These are phyloP conservation scores for Hipposideros armiger DNA, from an alignment of 2,113 vertebrate species.

Conservation along the genomic window DNA sequence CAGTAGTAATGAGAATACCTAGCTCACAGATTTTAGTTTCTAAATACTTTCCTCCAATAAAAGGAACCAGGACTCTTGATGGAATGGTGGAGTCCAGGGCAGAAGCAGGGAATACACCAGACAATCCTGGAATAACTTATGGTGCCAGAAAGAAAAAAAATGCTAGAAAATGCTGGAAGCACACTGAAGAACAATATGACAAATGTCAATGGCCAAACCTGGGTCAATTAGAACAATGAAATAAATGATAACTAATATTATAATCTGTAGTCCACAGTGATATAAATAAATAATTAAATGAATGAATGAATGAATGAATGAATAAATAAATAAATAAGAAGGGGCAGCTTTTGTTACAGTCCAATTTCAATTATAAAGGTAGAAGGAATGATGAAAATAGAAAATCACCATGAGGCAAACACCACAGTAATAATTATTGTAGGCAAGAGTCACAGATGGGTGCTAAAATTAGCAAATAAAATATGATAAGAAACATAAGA, in stretches of 20 bases:
- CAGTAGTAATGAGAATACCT: background rate
- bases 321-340: background rate
- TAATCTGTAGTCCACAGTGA: background rate
- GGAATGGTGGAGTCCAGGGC: background rate
- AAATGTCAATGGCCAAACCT: background rate
- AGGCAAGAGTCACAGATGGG: slow-evolving; percentile 29
- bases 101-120: background rate
- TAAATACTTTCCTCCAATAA: background rate
- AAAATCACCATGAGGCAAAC: slow-evolving; percentile 22
- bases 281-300: background rate
- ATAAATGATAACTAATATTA: background rate
- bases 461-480: slow-evolving; percentile 43
- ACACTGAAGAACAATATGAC: background rate
- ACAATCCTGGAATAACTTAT: background rate
- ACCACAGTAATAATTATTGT: background rate
- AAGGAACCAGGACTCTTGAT: background rate
- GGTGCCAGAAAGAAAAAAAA: background rate
- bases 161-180: background rate
- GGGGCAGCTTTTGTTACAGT: background rate
- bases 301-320: background rate
- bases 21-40: background rate
- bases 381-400: slow-evolving; percentile 29
- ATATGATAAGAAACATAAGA: slow-evolving; percentile 25
- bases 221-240: background rate
- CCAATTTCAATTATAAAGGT: slow-evolving; percentile 7